A percentile compares a stretch with the other conserved stretches of the same genome.
phyloP scores from a whole-genome alignment of 2,113 vertebrate species.

The Parus major region DNA sequence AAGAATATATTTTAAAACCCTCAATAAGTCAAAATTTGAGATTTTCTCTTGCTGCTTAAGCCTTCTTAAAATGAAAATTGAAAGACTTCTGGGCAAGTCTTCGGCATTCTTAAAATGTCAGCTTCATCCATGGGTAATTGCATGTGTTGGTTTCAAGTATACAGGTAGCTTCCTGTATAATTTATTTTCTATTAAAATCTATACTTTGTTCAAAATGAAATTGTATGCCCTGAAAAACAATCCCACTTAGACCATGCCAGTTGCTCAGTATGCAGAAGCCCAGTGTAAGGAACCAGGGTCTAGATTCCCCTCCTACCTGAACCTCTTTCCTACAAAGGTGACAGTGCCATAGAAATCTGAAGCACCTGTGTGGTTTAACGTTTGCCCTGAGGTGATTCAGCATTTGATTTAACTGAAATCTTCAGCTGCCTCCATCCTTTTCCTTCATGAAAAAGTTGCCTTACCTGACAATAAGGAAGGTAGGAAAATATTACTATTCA shows the following conservation, averaged over 20 bases:
- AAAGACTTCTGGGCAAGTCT: not conserved
- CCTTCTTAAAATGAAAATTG: not conserved
- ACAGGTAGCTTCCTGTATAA: not conserved
- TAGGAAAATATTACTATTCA: not conserved
- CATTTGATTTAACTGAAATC: not conserved
- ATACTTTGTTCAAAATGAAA: not conserved
- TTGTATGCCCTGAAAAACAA: not conserved
- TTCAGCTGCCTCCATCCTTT: not conserved
- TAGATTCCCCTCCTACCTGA: not conserved
- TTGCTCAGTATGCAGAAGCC: not conserved
- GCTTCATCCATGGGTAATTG: not conserved
- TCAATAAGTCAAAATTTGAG: not conserved
- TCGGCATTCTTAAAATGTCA: not conserved
- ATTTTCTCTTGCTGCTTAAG: not conserved
- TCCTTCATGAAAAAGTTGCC: not conserved
- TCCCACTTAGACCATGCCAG: not conserved
- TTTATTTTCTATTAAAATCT: not conserved
- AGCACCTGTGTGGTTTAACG: not conserved
- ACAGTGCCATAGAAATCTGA: not conserved
- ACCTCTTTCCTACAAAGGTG: not conserved
- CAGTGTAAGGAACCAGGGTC: not conserved
- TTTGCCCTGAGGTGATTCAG: not conserved
- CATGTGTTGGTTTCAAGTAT: not conserved
- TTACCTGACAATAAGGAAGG: not conserved
- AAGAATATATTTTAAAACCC: not conserved